Conservation (phyloP, 2,113 vertebrate species). For the Gracilinanus agilis region DNA sequence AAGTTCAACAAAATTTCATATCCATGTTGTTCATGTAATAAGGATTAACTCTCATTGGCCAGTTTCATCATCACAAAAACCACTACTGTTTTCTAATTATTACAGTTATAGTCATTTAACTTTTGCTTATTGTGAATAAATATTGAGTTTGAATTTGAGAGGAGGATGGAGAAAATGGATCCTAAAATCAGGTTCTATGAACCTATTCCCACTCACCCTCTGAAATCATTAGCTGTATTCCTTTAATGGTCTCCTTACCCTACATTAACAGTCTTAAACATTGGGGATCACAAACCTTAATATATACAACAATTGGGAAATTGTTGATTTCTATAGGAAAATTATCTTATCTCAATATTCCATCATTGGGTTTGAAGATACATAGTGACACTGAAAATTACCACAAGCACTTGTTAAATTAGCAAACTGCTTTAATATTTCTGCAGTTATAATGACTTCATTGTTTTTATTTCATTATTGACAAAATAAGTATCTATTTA, state of each 20-base stretch:
- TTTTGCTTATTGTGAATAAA: not conserved
- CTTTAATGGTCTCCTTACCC: not conserved
- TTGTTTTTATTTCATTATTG: not conserved
- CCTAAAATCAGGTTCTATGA: not conserved
- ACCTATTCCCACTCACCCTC: not conserved
- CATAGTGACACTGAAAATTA: not conserved
- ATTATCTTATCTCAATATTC: not conserved
- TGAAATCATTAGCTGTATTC: not conserved
- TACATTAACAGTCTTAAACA: not conserved
- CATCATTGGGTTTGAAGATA: not conserved
- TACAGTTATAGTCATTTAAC: not conserved
- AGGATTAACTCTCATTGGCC: too few relatives aligned
- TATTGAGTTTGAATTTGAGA: not conserved
- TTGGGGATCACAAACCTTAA: not conserved
- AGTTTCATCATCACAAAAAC: not conserved
- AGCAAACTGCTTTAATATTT: not conserved
- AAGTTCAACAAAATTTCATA: too few relatives aligned
- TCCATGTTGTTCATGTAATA: too few relatives aligned
- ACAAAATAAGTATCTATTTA: not conserved
- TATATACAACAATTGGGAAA: not conserved
- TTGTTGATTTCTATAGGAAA: not conserved
- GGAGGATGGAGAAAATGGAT: not conserved
- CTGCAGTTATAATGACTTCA: not conserved
- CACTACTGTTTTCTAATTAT: not conserved
- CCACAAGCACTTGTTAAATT: not conserved